Percentiles rank a stretch among this genome's conserved stretches.
These are phyloP conservation scores for Carassius auratus DNA, from an alignment of 2,113 vertebrate species.

Conservation along the genomic window DNA sequence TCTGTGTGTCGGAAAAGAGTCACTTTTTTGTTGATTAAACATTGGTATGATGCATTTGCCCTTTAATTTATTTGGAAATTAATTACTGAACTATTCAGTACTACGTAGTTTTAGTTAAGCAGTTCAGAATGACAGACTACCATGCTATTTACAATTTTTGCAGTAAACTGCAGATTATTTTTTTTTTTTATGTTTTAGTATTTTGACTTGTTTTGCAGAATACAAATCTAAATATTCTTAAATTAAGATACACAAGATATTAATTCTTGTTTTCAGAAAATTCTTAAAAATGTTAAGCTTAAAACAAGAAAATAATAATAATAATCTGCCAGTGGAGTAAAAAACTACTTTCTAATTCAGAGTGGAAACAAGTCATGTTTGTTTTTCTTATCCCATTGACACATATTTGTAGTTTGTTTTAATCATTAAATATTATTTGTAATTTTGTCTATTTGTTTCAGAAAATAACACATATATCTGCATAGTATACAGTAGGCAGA, in stretches of 20 bases:
- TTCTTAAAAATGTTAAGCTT: background rate
- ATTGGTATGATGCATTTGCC: background rate
- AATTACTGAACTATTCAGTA: background rate
- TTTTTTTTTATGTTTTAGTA: too few relatives aligned
- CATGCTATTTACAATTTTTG: background rate
- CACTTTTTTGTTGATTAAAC: background rate
- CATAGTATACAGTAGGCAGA: background rate
- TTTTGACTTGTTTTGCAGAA: too few relatives aligned
- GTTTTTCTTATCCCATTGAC: too few relatives aligned
- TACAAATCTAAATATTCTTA: too few relatives aligned
- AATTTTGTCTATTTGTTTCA: background rate
- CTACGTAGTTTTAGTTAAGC: background rate
- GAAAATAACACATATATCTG: too few relatives aligned
- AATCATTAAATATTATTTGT: too few relatives aligned
- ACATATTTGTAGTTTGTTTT: too few relatives aligned
- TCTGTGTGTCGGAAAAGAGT: background rate
- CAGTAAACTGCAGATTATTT: background rate
- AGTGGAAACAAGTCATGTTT: background rate
- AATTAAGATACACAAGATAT: too few relatives aligned
- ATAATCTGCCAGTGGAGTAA: background rate
- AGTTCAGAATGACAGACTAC: background rate
- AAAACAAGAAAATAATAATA: too few relatives aligned
- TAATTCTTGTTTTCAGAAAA: too few relatives aligned
- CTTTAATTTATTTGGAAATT: background rate
- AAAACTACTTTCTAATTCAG: background rate